These are phyloP conservation scores for Malthinus seriepunctatus DNA, from an alignment of 2,888 invertebrate species.

Conservation along the genomic window DNA sequence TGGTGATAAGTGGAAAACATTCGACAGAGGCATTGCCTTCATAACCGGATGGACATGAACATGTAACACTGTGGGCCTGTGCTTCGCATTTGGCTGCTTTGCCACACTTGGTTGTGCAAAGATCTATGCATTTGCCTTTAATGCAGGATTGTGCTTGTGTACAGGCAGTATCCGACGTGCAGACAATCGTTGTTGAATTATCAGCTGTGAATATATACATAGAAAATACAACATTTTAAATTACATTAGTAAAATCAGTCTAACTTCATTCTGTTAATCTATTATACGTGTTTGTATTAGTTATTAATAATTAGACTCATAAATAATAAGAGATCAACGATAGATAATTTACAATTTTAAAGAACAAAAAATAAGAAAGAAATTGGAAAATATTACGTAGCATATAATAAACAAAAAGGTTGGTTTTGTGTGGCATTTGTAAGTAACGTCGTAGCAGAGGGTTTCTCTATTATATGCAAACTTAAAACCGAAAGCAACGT, in stretches of 20 bases:
- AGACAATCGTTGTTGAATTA: slow-evolving; percentile 52
- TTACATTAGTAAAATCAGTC: slow-evolving; percentile 24
- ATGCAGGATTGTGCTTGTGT: slow-evolving; percentile 58
- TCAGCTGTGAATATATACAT: slow-evolving; percentile 54
- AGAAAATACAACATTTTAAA: slow-evolving; percentile 35
- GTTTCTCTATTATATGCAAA: slow-evolving; percentile 34
- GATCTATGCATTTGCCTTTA: slow-evolving; percentile 58
- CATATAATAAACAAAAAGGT: slow-evolving; percentile 20
- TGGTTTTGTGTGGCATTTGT: slow-evolving; percentile 31
- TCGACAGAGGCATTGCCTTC: slow-evolving; percentile 59
- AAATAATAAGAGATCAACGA: slow-evolving; percentile 26
- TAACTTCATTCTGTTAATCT: slow-evolving; percentile 21
- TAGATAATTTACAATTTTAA: slow-evolving; percentile 23
- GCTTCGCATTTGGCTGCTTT: slow-evolving; percentile 57
- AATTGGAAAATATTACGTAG: slow-evolving; percentile 1
- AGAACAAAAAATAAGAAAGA: slow-evolving; percentile 21
- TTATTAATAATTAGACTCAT: slow-evolving; percentile 20
- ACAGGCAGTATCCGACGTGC: slow-evolving; percentile 59
- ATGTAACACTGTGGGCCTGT: slow-evolving; percentile 56
- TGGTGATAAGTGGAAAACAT: slow-evolving; percentile 46
- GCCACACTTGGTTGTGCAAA: slow-evolving; percentile 57
- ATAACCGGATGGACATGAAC: slow-evolving; percentile 55
- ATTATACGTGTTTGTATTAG: slow-evolving; percentile 22
- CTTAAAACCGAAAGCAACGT: slow-evolving; percentile 35
- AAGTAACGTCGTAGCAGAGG: slow-evolving; percentile 37